phyloP scores from a whole-genome alignment of 2,888 invertebrate species.

The Crocallis elinguaria region DNA sequence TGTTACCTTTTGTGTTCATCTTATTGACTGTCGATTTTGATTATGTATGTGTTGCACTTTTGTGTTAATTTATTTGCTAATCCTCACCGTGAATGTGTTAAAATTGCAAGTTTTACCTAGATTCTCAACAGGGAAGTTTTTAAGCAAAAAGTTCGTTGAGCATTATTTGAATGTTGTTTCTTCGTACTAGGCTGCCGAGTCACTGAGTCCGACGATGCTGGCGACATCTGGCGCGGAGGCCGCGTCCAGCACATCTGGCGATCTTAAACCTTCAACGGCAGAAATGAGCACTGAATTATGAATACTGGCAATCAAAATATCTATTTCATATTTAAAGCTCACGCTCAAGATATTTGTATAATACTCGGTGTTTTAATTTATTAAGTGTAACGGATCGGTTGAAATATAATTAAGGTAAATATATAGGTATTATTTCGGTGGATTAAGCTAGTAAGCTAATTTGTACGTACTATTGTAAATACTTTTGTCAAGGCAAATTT shows the following conservation, averaged over 20 bases:
- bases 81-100: background rate
- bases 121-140: background rate
- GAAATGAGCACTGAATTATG: constrained; percentile 90
- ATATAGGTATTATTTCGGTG: too few relatives aligned
- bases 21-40: constrained; percentile 29
- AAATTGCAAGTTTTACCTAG: too few relatives aligned
- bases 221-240: constrained; percentile 50
- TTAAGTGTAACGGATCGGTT: too few relatives aligned
- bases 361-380: background rate
- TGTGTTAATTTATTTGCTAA: constrained; percentile 28
- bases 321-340: constrained; percentile 19
- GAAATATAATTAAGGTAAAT: too few relatives aligned
- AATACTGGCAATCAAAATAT: constrained; percentile 39
- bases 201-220: constrained; percentile 63
- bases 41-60: constrained; percentile 19
- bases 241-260: constrained; percentile 49
- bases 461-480: constrained; percentile 6
- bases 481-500: background rate
- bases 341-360: background rate
- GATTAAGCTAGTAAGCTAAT: too few relatives aligned
- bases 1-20: constrained; percentile 36
- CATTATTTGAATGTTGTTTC: constrained; percentile 14
- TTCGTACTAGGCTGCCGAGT: constrained; percentile 76
- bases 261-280: constrained; percentile 64
- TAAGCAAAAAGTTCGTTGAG: background rate